Evolutionary conservation across 2,113 vertebrate genomes (phyloP).

Genomic region (Camarhynchus parvulus): DNA sequence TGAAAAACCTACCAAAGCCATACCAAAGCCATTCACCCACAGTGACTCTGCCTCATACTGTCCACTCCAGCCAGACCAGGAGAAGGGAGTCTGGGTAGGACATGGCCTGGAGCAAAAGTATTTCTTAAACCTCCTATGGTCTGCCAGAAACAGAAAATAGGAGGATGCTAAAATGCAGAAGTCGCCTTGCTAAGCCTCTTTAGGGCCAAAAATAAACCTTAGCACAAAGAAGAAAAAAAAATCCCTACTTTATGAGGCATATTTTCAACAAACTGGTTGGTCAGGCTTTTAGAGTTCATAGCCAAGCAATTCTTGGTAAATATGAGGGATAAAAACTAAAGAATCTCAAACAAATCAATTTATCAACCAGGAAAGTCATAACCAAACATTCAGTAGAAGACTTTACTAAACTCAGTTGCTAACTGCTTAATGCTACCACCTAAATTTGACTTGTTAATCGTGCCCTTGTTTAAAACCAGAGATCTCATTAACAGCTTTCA

Average conservation of each 20-base stretch:
- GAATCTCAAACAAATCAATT: not conserved
- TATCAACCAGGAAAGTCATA: not conserved
- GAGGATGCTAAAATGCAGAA: not conserved
- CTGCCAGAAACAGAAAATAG: not conserved
- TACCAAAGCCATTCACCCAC: fast-evolving
- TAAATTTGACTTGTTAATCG: not conserved
- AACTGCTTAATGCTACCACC: not conserved
- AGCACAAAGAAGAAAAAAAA: not conserved
- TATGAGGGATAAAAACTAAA: not conserved
- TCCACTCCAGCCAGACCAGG: fast-evolving
- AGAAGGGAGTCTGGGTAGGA: not conserved
- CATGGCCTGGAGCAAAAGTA: not conserved
- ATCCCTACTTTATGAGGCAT: not conserved
- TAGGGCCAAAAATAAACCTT: not conserved
- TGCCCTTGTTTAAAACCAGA: not conserved
- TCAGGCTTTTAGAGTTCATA: not conserved
- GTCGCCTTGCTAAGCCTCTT: not conserved
- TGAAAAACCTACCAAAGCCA: fast-evolving
- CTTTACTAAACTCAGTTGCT: not conserved
- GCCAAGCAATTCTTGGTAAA: not conserved
- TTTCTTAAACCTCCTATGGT: not conserved
- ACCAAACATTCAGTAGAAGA: not conserved
- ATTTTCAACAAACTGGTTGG: not conserved
- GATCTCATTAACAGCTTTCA: not conserved
- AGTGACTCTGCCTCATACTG: not conserved